These are phyloP conservation scores for Todiramphus saurophagus DNA, from an alignment of 2,113 vertebrate genomes.

Conservation along the genomic window DNA sequence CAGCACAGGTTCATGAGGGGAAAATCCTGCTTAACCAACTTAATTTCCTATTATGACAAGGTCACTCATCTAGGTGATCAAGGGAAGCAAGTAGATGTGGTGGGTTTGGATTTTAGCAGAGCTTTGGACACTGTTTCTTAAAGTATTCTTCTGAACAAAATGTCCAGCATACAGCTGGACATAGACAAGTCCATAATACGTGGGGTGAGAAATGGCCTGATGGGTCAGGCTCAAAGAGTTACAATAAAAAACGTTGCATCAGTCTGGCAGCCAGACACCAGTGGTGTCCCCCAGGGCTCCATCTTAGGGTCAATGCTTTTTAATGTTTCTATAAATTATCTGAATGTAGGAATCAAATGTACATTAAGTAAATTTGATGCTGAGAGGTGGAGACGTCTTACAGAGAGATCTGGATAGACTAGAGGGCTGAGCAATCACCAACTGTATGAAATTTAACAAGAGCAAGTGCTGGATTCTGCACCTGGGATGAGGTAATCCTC, in stretches of 20 bases:
- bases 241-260: background rate
- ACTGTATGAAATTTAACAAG: background rate
- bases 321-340: background rate
- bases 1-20: background rate
- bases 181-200: background rate
- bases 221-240: accelerated
- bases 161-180: no score
- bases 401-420: no score
- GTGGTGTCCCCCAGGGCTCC: background rate
- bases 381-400: background rate
- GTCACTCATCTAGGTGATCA: background rate
- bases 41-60: background rate
- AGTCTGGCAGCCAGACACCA: background rate
- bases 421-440: no score
- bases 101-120: no score
- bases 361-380: background rate
- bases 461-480: background rate
- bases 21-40: background rate
- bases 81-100: background rate
- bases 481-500: background rate
- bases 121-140: no score
- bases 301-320: background rate
- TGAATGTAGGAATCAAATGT: background rate
- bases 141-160: no score
- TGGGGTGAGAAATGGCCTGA: background rate